Percentiles rank a stretch among this genome's conserved stretches.
phyloP scores from a whole-genome alignment of 2,797 vertebrate species.

The Sphenodon punctatus region DNA sequence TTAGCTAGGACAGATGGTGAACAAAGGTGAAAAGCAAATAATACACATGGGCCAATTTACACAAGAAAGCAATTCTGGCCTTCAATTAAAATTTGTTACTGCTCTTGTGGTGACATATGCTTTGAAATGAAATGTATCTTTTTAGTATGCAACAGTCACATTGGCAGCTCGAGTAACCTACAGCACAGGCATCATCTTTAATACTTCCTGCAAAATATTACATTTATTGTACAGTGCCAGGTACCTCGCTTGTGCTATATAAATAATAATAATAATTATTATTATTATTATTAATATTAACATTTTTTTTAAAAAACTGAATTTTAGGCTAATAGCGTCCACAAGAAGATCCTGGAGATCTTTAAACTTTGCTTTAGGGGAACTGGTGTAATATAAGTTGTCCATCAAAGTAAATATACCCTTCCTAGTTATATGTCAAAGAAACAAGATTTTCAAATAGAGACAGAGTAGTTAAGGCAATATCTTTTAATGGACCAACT shows the following conservation, averaged over 20 bases:
- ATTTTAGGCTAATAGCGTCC: not conserved
- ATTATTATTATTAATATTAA: too few species aligned
- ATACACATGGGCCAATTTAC: not conserved
- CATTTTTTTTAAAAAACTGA: too few species aligned
- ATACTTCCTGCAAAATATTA: not conserved
- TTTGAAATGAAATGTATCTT: not conserved
- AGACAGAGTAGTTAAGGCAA: not conserved
- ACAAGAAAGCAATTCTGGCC: not conserved
- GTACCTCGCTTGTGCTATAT: too few species aligned
- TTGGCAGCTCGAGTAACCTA: not conserved
- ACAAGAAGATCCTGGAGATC: not conserved
- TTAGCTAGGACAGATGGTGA: constrained; percentile 72
- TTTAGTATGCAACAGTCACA: not conserved
- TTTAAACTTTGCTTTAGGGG: fast-evolving
- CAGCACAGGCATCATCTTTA: not conserved
- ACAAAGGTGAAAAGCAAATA: constrained; percentile 63
- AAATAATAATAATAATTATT: too few species aligned
- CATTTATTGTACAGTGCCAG: too few species aligned
- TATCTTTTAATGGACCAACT: too few species aligned
- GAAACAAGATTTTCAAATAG: not conserved
- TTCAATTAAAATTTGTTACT: not conserved
- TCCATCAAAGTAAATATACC: not conserved
- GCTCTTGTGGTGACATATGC: not conserved
- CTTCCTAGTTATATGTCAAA: too few species aligned
- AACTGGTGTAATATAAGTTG: fast-evolving